Evolutionary conservation across 2,113 vertebrate genomes (phyloP), one percentile per base, ranked within the genome.

Genomic region (Lamprotornis superbus): DNA sequence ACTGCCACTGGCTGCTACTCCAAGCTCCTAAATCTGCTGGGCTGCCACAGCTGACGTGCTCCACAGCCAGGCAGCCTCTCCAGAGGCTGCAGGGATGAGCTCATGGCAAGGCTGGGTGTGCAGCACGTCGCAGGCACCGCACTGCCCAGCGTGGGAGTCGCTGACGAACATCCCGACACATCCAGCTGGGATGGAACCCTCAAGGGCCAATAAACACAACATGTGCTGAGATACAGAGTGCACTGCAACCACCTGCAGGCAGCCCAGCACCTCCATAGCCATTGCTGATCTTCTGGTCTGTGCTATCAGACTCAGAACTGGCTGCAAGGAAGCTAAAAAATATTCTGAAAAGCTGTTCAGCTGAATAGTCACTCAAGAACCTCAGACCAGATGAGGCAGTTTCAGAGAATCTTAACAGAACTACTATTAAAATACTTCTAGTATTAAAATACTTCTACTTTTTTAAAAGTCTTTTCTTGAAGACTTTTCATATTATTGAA

Each of bases 51-150:
- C 69, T 87, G 83, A 40, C 40, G 1, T 44, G 76, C 73, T 76
- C 5, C 12, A 82, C 28, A 11, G 0, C 0, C 42, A 40, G 60
- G 5, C 65, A 16, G 73, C 0, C 42, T 20, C 63, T 35, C 1
- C 52, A 2, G 16, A 13, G 11, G 37, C 44, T 40, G 49, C n/a
- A 37, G 35, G 87, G 50, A 47, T 20, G 73, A 91, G 90, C 47
- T 71, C 24, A 71, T 40, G 70, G 83, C 52, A 52, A 10, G 76
- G 42, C 87, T 60, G 18, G 2, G 57, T 5, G 21, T 1, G 52
- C 68, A 37, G 83, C 83, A 70, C 69, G 40, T 39, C 11, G 31
- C 61, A 7, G 21, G 9, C 22, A 5, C 15, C 13, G 69, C 71
- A 4, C 39, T 64, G 86, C 3, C 56, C 40, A 0, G 47, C 5